phyloP scores from a whole-genome alignment of 2,888 invertebrate species.

The Pachymerium ferrugineum region DNA sequence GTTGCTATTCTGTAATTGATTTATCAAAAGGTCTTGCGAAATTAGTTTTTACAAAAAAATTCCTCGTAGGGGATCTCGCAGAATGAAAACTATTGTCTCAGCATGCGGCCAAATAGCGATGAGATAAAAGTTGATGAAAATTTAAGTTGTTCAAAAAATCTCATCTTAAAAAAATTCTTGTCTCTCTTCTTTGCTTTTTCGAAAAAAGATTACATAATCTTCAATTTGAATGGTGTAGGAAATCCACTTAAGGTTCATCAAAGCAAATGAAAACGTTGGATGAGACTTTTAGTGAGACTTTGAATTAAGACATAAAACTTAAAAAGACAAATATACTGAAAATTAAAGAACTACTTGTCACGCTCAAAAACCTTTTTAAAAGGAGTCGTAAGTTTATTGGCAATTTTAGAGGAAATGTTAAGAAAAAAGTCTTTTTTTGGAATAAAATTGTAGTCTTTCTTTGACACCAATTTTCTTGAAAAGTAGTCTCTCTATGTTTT shows the following conservation, averaged over 20 bases:
- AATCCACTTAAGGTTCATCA: conserved; percentile 6
- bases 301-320: not conserved
- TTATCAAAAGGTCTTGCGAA: not conserved
- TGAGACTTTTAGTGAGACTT: not conserved
- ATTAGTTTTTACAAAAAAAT: conserved; percentile 19
- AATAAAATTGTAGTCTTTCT: not conserved
- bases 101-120: not conserved
- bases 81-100: not conserved
- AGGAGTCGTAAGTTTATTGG: too few species aligned
- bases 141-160: conserved; percentile 17
- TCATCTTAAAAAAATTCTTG: not conserved
- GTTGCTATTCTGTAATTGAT: not conserved
- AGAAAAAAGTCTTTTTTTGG: not conserved
- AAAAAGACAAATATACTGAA: too few species aligned
- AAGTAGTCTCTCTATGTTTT: not conserved
- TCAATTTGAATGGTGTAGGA: not conserved
- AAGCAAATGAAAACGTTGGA: not conserved
- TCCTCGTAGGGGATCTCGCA: not conserved
- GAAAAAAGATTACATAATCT: not conserved
- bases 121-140: conserved; percentile 20
- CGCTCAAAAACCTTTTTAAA: too few species aligned
- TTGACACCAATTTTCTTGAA: too few species aligned
- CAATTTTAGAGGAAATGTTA: not conserved
- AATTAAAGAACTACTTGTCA: too few species aligned
- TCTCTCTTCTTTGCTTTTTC: not conserved